Conservation (phyloP, 1,140 invertebrate genomes). For the Heliothis virescens region DNA sequence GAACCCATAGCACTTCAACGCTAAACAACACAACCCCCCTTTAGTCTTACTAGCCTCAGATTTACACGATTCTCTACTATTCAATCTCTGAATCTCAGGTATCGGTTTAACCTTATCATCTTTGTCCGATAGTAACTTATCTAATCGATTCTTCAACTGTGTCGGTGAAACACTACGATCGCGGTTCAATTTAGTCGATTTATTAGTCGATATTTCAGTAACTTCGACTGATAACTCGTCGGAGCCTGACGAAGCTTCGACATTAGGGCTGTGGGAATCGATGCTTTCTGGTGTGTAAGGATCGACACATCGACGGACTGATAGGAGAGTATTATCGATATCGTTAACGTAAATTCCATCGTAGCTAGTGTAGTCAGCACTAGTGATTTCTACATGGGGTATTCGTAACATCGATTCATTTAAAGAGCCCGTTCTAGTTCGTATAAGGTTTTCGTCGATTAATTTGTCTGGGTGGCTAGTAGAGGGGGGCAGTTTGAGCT, state of each 20-base stretch:
- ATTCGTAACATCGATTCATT: slow-evolving; percentile 73
- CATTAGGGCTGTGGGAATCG: slow-evolving; percentile 90
- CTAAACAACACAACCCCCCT: slow-evolving; percentile 76
- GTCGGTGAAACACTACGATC: slow-evolving; percentile 87
- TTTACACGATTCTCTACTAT: slow-evolving; percentile 77
- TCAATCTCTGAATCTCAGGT: slow-evolving; percentile 68
- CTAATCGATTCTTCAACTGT: slow-evolving; percentile 83
- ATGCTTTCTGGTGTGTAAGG: slow-evolving; percentile 92
- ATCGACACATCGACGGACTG: slow-evolving; percentile 85
- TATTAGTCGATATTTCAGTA: slow-evolving; percentile 53
- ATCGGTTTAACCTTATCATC: slow-evolving; percentile 57
- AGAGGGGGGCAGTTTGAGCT: slow-evolving; percentile 52
- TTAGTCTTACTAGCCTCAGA: slow-evolving; percentile 69
- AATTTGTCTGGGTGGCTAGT: slow-evolving; percentile 62
- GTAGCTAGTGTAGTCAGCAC: slow-evolving; percentile 82
- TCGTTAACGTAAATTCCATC: slow-evolving; percentile 86
- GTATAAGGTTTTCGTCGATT: slow-evolving; percentile 71
- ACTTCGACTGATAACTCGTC: slow-evolving; percentile 68
- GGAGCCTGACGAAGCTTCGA: slow-evolving; percentile 77
- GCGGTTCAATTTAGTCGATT: slow-evolving; percentile 61
- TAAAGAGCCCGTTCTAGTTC: slow-evolving; percentile 75
- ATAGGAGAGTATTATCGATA: slow-evolving; percentile 85
- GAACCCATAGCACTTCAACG: slow-evolving; percentile 78
- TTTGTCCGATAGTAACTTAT: slow-evolving; percentile 70
- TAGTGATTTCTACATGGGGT: slow-evolving; percentile 86